These are phyloP conservation scores for Lytechinus pictus DNA, from an alignment of 35 echinoderm and acorn worm genomes.

Conservation along the genomic window DNA sequence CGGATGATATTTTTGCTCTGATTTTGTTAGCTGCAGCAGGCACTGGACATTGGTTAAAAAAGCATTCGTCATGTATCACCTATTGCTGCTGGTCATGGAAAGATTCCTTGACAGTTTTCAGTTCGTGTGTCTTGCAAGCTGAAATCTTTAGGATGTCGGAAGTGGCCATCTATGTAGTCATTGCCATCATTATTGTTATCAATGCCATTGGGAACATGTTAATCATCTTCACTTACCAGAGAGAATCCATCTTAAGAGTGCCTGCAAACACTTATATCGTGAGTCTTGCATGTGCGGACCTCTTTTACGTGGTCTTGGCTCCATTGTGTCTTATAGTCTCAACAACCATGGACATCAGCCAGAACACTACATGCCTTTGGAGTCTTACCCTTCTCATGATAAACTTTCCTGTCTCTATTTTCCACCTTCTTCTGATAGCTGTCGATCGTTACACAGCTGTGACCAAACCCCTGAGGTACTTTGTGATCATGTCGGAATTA, in stretches of 20 bases:
- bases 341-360: neutral
- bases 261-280: slow-evolving; percentile 42
- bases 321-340: slow-evolving; percentile 9
- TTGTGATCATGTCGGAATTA: slow-evolving; percentile 38
- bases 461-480: slow-evolving; percentile 36
- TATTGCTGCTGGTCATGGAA: neutral
- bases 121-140: neutral
- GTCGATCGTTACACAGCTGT: slow-evolving; percentile 39
- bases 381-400: slow-evolving; percentile 40
- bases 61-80: neutral
- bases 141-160: slow-evolving; percentile 14
- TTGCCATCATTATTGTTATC: slow-evolving; percentile 13
- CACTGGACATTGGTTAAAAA: neutral
- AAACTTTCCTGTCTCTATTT: slow-evolving; percentile 48
- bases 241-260: slow-evolving; percentile 26
- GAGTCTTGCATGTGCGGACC: slow-evolving; percentile 44
- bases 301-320: slow-evolving; percentile 32
- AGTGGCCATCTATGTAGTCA: neutral
- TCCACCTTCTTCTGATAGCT: slow-evolving; percentile 42
- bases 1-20: neutral
- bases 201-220: slow-evolving; percentile 33
- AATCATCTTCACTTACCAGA: slow-evolving; percentile 46
- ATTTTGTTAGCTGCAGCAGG: neutral
- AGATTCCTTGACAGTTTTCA: neutral
- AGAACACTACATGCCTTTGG: slow-evolving; percentile 15